A percentile compares a stretch with the other conserved stretches of the same genome.
phyloP scores from a whole-genome alignment of 1,140 invertebrate genomes.

The Drosophila pachea region DNA sequence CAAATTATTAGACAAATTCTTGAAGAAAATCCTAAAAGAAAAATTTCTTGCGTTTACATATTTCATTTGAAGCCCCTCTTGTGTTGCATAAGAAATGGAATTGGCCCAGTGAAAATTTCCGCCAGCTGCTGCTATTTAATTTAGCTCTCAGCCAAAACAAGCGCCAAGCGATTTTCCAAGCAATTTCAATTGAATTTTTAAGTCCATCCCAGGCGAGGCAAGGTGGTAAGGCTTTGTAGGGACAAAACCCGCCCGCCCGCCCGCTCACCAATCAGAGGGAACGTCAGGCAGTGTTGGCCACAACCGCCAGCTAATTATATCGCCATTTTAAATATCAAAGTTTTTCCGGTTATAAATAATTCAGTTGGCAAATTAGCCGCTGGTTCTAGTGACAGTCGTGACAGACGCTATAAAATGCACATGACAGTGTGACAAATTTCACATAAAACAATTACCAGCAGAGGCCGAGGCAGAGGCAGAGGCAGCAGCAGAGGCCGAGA shows the following conservation, averaged over 20 bases:
- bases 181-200: constrained; percentile 50
- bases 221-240: constrained; percentile 13
- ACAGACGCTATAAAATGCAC: constrained; percentile 53
- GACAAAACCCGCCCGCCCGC: neutral
- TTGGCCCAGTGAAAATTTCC: constrained; percentile 3
- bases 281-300: neutral
- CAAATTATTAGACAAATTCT: too few relatives aligned
- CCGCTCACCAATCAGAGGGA: neutral
- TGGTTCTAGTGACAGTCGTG: constrained; percentile 18
- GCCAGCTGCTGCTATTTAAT: constrained; percentile 41
- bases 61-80: neutral
- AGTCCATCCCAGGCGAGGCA: constrained; percentile 19
- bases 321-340: constrained; percentile 67
- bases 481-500: constrained; percentile 16
- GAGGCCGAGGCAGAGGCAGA: constrained; percentile 19
- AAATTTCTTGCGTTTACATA: neutral
- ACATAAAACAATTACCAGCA: constrained; percentile 68
- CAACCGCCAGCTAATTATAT: constrained; percentile 56
- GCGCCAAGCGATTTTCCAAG: constrained; percentile 11
- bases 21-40: too few relatives aligned
- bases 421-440: constrained; percentile 77
- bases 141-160: constrained; percentile 31
- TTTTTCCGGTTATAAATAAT: constrained; percentile 63
- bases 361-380: constrained; percentile 58
- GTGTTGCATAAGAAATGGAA: constrained; percentile 4